Evolutionary conservation across 2,888 invertebrate genomes (phyloP), one percentile per base, ranked within the genome.

Genomic region (Polydrusus tereticollis): DNA sequence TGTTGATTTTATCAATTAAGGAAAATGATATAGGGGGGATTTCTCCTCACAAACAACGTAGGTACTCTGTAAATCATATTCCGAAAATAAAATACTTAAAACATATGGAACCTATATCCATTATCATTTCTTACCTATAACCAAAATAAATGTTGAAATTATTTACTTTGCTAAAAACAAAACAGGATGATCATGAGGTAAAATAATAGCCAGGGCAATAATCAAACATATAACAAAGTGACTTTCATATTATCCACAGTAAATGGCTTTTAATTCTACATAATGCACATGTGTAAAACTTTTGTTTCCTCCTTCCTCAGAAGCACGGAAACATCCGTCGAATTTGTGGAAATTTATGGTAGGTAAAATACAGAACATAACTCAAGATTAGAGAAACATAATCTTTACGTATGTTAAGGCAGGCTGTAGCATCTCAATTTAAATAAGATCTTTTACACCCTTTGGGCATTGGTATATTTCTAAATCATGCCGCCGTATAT

Each of bases 331-430:
- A 69, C 62, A 69, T 69, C 69, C 60, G 62, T 52, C 50, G 62
- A 47, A 50, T 58, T 57, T 59, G 20, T 29, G 60, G 43, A 68
- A 64, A 69, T 69, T 69, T 64, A 69, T 69, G 57, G 63, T 36
- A 69, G 64, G 64, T 69, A 69, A 63, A 69, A 64, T 64, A 69
- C 58, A 64, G 69, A 69, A 55, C 66, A 72, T 72, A 72, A 72
- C 52, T 68, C 63, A 68, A 67, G 72, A 72, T 72, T 69, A 67
- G 58, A 59, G 67, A 72, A 68, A 72, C 66, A 63, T 72, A 72
- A 72, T 72, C 72, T 68, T 72, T 72, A 72, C 63, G 64, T 69
- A 62, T 64, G 69, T 69, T 69, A 69, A 55, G 64, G 69, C 68
- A 60, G 67, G 58, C 67, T 67, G 67, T 29, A 66, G 47, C 67